Evolutionary conservation across 2,113 vertebrate species (phyloP).

Genomic region (Rhagologus leucostigma): DNA sequence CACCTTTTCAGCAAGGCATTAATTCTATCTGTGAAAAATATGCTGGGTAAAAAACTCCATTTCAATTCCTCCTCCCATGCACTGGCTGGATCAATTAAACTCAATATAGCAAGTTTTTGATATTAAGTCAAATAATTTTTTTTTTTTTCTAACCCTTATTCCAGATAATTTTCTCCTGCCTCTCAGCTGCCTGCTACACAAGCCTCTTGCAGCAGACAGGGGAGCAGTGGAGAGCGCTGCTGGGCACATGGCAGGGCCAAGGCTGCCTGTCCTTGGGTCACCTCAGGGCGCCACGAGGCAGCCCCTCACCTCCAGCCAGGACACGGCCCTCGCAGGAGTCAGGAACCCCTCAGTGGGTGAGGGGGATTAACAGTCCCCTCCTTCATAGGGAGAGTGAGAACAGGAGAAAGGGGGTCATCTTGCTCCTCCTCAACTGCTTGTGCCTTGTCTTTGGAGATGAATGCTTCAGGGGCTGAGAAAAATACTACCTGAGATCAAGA

Average conservation of each 20-base stretch:
- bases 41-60: background rate
- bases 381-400: accelerated
- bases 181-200: background rate
- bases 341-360: background rate
- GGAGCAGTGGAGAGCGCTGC: background rate
- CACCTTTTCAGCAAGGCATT: constrained; percentile 30
- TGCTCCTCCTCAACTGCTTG: background rate
- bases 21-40: constrained; percentile 45
- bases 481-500: background rate
- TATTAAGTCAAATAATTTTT: background rate
- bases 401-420: background rate
- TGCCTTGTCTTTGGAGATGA: background rate
- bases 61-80: background rate
- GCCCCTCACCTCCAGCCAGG: background rate
- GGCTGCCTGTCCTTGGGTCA: background rate
- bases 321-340: background rate
- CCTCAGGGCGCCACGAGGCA: accelerated
- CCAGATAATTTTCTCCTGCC: background rate
- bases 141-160: background rate
- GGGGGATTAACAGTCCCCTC: background rate
- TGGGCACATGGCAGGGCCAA: background rate
- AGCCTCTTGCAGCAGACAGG: background rate
- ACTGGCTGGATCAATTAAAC: background rate
- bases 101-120: background rate
- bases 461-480: background rate